Conservation (phyloP, 1,140 invertebrate species). For the Hycleus phaleratus region DNA sequence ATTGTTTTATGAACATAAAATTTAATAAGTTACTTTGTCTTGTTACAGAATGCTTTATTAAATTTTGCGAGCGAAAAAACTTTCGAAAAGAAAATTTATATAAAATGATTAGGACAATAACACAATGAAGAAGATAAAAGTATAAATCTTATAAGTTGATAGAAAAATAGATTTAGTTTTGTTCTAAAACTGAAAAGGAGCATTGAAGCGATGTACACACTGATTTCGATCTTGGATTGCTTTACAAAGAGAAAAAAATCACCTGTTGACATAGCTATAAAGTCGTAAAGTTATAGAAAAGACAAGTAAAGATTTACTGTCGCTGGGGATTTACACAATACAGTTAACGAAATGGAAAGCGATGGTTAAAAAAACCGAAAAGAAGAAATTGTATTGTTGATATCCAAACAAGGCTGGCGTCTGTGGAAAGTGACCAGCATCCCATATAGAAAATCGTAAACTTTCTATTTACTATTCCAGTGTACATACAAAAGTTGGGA, state of each 20-base stretch:
- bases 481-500: background rate
- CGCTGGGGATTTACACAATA: constrained; percentile 10
- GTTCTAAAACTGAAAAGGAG: no score
- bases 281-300: constrained; percentile 8
- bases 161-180: no score
- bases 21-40: background rate
- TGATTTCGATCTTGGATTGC: no score
- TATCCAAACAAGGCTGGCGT: background rate
- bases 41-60: background rate
- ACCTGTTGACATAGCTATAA: constrained; percentile 9
- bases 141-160: no score
- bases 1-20: no score
- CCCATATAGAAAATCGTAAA: no score
- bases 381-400: constrained; percentile 1
- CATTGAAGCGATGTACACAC: no score
- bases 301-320: constrained; percentile 4
- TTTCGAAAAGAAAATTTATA: background rate
- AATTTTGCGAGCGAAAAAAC: background rate
- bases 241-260: constrained; percentile 1
- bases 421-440: no score
- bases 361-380: constrained; percentile 1
- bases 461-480: no score
- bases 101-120: no score
- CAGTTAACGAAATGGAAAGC: constrained; percentile 8
- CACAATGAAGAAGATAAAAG: no score